Evolutionary conservation across 1,140 invertebrate genomes (phyloP).

Genomic region (Asbolus verrucosus): DNA sequence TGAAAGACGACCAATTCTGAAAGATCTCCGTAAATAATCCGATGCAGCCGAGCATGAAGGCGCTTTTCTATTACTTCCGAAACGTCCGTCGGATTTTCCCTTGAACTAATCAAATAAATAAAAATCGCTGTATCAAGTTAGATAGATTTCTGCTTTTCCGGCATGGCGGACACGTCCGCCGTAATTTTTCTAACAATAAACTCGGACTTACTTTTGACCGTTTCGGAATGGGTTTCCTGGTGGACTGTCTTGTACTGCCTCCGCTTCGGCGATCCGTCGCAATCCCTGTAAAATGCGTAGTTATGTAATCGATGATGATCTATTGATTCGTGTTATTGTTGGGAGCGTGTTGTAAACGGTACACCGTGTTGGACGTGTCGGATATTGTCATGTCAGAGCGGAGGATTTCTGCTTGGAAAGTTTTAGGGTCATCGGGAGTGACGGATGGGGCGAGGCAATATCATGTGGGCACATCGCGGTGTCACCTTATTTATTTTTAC

Average conservation of each 20-base stretch:
- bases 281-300: slow-evolving; percentile 49
- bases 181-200: too few relatives aligned
- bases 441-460: slow-evolving; percentile 22
- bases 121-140: too few relatives aligned
- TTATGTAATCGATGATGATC: slow-evolving; percentile 13
- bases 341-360: slow-evolving; percentile 8
- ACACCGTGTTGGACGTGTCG: slow-evolving; percentile 23
- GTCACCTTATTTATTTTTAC: slow-evolving; percentile 11
- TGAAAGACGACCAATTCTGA: too few relatives aligned
- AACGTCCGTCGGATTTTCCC: too few relatives aligned
- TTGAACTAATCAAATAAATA: too few relatives aligned
- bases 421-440: slow-evolving; percentile 44
- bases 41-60: background rate
- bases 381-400: slow-evolving; percentile 42
- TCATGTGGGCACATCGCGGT: slow-evolving; percentile 2
- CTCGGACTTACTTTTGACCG: slow-evolving; percentile 58
- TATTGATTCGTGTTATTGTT: background rate
- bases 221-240: slow-evolving; percentile 60
- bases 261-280: slow-evolving; percentile 55
- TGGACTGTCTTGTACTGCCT: slow-evolving; percentile 59
- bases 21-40: slow-evolving; percentile 29
- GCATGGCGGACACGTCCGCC: too few relatives aligned
- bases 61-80: background rate
- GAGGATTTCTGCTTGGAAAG: slow-evolving; percentile 49
- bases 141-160: too few relatives aligned